phyloP scores from a whole-genome alignment of 2,113 vertebrate genomes.

The Malurus elegans region DNA sequence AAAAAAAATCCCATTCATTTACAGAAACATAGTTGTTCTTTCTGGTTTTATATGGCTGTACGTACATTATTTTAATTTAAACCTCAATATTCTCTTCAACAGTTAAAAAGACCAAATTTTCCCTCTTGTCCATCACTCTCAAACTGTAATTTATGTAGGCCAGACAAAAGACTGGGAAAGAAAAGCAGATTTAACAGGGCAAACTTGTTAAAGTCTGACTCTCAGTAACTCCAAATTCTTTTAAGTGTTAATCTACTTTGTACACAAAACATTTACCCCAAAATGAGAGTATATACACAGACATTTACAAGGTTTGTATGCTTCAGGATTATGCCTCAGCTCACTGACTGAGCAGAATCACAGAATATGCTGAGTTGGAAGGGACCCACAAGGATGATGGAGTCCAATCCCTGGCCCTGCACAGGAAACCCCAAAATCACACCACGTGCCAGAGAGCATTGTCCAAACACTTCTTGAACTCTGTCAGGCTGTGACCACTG shows the following conservation, averaged over 20 bases:
- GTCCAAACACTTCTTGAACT: background rate
- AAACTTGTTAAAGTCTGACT: background rate
- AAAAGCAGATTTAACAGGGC: background rate
- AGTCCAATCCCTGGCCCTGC: background rate
- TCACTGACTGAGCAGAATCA: background rate
- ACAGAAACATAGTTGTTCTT: background rate
- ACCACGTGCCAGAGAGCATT: rapidly evolving
- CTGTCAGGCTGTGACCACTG: background rate
- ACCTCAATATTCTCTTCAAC: background rate
- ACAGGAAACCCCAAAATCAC: background rate
- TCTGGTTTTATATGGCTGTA: background rate
- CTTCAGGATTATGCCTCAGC: background rate
- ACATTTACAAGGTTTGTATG: background rate
- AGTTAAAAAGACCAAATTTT: background rate
- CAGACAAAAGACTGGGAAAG: background rate
- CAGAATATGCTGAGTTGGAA: background rate
- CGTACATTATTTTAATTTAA: background rate
- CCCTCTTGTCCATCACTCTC: background rate
- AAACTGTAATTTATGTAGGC: background rate
- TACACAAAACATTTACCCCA: background rate
- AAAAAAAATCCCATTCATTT: background rate
- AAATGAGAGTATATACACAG: background rate
- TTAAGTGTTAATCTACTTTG: background rate
- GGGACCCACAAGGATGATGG: background rate
- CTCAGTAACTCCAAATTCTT: background rate